These are phyloP conservation scores for Cyrtodaria siliqua DNA, from an alignment of 2,888 invertebrate species.

Conservation along the genomic window DNA sequence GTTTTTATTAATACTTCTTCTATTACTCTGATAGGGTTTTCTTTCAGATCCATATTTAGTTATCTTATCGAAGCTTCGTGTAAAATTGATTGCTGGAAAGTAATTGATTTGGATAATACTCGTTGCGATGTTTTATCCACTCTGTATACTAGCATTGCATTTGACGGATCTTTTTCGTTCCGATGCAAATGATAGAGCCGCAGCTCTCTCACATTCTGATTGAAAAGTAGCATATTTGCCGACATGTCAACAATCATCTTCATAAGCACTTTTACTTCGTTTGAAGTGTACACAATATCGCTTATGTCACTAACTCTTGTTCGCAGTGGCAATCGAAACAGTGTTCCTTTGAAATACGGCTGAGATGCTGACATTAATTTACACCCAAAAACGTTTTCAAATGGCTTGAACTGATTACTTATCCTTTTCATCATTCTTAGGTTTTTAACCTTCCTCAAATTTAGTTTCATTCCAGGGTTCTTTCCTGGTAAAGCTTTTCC, in stretches of 20 bases:
- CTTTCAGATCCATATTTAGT: not conserved
- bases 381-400: constrained; percentile 75
- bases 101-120: not conserved
- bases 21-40: not conserved
- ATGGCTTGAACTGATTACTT: constrained; percentile 75
- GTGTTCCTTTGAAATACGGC: constrained; percentile 71
- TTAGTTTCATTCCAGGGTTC: constrained; percentile 71
- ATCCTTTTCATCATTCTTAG: constrained; percentile 46
- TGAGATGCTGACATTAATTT: constrained; percentile 29
- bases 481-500: constrained; percentile 62
- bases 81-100: not conserved
- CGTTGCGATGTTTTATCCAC: not conserved
- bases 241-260: constrained; percentile 70
- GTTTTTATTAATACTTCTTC: not conserved
- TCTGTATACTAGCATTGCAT: constrained; percentile 3
- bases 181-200: constrained; percentile 73
- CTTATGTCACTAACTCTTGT: constrained; percentile 79
- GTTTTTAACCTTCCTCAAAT: constrained; percentile 56
- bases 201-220: constrained; percentile 78
- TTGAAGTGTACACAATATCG: constrained; percentile 67
- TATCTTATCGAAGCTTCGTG: constrained; percentile 12
- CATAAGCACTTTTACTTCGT: constrained; percentile 75
- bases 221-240: constrained; percentile 81
- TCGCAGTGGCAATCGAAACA: constrained; percentile 83
- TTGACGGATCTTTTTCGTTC: constrained; percentile 2